Evolutionary conservation across 2,113 vertebrate genomes (phyloP).

Genomic region (Puntigrus tetrazona): DNA sequence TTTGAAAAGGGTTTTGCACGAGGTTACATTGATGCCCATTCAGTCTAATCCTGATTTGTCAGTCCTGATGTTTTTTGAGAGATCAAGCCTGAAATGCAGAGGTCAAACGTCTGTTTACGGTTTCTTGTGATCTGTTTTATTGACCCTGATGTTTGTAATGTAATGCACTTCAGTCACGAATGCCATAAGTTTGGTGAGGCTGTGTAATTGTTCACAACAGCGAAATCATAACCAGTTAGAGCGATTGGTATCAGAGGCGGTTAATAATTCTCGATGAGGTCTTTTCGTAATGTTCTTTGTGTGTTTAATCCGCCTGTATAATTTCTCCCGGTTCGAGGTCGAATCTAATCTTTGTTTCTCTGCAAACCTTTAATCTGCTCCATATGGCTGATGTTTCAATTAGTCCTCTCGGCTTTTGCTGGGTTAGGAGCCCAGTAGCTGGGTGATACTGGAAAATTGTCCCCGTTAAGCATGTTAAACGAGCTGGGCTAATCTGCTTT

Average conservation of each 20-base stretch:
- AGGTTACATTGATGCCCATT: neutral
- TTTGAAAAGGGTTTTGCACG: neutral
- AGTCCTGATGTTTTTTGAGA: neutral
- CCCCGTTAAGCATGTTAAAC: constrained; percentile 70
- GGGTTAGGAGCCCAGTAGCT: constrained; percentile 63
- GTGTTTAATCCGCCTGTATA: constrained; percentile 62
- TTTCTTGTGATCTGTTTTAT: neutral
- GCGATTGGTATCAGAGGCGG: neutral
- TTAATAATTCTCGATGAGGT: neutral
- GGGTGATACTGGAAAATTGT: constrained; percentile 78
- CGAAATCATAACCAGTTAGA: neutral
- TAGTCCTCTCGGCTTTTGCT: constrained; percentile 66
- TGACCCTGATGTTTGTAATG: neutral
- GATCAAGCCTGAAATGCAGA: neutral
- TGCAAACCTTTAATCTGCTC: constrained; percentile 70
- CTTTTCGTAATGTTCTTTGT: constrained; percentile 54
- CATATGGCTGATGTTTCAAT: constrained; percentile 77
- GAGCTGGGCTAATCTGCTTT: constrained; percentile 83
- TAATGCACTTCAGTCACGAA: neutral
- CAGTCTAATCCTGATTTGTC: neutral
- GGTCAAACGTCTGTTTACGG: neutral
- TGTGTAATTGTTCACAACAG: neutral
- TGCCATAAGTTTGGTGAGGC: neutral
- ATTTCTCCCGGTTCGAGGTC: constrained; percentile 57
- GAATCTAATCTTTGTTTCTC: constrained; percentile 71